A percentile compares a stretch with the other conserved stretches of the same genome.
phyloP scores from a whole-genome alignment of 2,888 invertebrate genomes.

The Agelastica alni region DNA sequence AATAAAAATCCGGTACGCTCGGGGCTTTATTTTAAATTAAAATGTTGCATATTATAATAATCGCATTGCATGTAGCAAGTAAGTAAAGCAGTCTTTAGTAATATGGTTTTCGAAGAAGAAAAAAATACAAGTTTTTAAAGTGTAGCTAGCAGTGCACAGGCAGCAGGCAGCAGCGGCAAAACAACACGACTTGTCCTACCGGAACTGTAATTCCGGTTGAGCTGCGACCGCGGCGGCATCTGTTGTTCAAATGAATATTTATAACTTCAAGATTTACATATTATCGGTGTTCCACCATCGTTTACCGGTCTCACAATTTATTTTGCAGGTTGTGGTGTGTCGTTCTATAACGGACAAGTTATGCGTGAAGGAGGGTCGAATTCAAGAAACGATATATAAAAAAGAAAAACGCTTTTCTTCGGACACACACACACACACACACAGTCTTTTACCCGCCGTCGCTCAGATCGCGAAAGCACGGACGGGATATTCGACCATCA shows the following conservation, averaged over 20 bases:
- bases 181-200: constrained; percentile 53
- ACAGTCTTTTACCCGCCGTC: too few relatives aligned
- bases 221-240: constrained; percentile 49
- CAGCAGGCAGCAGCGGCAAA: constrained; percentile 35
- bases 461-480: too few relatives aligned
- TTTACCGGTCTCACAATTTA: constrained; percentile 42
- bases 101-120: too few relatives aligned
- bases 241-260: constrained; percentile 53
- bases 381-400: constrained; percentile 10
- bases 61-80: too few relatives aligned
- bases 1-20: too few relatives aligned
- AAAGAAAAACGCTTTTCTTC: constrained; percentile 2
- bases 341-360: constrained; percentile 39
- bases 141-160: constrained; percentile 6
- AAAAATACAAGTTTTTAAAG: too few relatives aligned
- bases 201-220: constrained; percentile 57
- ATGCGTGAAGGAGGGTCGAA: constrained; percentile 26
- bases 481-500: too few relatives aligned
- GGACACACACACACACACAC: neutral
- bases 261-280: constrained; percentile 52
- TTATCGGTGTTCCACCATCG: constrained; percentile 49
- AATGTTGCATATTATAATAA: too few relatives aligned
- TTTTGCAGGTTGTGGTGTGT: constrained; percentile 43
- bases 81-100: too few relatives aligned
- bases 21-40: too few relatives aligned